A percentile compares a stretch with the other conserved stretches of the same genome.
Evolutionary conservation across 1,140 invertebrate genomes (phyloP).

Genomic region (Calephelis nemesis): DNA sequence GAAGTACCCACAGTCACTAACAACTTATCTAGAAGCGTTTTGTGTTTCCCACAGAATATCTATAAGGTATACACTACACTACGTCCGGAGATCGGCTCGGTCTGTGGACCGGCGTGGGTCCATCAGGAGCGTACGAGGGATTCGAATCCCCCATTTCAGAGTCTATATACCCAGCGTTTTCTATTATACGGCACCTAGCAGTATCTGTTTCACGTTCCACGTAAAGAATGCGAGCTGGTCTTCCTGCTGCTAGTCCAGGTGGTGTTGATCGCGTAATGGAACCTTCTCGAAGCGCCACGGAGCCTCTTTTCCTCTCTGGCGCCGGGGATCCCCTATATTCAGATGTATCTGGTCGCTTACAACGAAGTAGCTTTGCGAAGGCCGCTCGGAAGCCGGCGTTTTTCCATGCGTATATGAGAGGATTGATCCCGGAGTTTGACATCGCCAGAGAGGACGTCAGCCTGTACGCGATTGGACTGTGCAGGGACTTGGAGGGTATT

Average conservation of each 20-base stretch:
- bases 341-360: constrained; percentile 79
- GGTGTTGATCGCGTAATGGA: constrained; percentile 62
- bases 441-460: constrained; percentile 85
- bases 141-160: constrained; percentile 62
- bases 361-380: constrained; percentile 82
- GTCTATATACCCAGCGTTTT: constrained; percentile 74
- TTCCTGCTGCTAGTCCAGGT: constrained; percentile 44
- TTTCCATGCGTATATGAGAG: constrained; percentile 90
- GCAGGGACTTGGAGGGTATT: constrained; percentile 69
- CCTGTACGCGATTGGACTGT: constrained; percentile 82
- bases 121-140: constrained; percentile 69
- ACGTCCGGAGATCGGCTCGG: constrained; percentile 45
- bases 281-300: constrained; percentile 66
- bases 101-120: constrained; percentile 65
- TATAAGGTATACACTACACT: constrained; percentile 63
- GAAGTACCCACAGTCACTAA: constrained; percentile 65
- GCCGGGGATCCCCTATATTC: constrained; percentile 70
- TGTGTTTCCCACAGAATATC: constrained; percentile 71
- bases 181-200: constrained; percentile 70
- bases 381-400: constrained; percentile 86
- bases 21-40: constrained; percentile 73
- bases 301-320: constrained; percentile 62
- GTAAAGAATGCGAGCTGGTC: constrained; percentile 60
- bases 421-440: constrained; percentile 88
- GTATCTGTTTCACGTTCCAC: constrained; percentile 61